phyloP scores from a whole-genome alignment of 2,113 vertebrate species.

The Pungitius pungitius region DNA sequence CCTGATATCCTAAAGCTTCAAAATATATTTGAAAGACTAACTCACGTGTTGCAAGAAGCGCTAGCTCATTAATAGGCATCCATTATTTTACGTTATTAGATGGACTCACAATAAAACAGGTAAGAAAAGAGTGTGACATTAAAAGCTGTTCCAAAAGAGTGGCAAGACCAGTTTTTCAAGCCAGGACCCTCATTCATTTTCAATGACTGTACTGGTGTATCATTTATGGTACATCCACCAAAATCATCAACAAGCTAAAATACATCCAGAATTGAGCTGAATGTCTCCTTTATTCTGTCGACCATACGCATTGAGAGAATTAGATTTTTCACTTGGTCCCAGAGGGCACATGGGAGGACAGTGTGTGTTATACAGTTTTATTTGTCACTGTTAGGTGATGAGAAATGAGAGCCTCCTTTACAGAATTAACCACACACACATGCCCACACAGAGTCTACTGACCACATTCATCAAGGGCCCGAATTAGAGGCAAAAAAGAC shows the following conservation, averaged over 20 bases:
- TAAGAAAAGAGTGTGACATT: neutral
- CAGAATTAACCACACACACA: slow-evolving; percentile 31
- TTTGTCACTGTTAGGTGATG: slow-evolving; percentile 41
- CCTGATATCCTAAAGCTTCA: neutral
- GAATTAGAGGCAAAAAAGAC: slow-evolving; percentile 45
- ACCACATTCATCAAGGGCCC: slow-evolving; percentile 63
- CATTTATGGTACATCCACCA: no score
- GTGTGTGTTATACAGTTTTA: slow-evolving; percentile 27
- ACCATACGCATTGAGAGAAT: slow-evolving; percentile 3
- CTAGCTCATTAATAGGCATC: neutral
- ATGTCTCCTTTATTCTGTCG: neutral
- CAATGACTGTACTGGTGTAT: no score
- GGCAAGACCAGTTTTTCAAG: neutral
- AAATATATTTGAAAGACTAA: neutral
- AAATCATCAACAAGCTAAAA: no score
- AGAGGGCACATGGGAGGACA: slow-evolving; percentile 39
- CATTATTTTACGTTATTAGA: neutral
- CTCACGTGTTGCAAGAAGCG: neutral
- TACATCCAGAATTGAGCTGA: no score
- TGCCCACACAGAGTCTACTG: slow-evolving; percentile 26
- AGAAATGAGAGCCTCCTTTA: slow-evolving; percentile 39
- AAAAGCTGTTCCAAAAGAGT: neutral
- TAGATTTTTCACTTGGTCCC: slow-evolving; percentile 31
- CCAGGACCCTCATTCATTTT: neutral
- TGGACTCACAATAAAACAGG: neutral